Conservation (phyloP, 2,113 vertebrate genomes). For the Rhegmatorhina hoffmannsi region DNA sequence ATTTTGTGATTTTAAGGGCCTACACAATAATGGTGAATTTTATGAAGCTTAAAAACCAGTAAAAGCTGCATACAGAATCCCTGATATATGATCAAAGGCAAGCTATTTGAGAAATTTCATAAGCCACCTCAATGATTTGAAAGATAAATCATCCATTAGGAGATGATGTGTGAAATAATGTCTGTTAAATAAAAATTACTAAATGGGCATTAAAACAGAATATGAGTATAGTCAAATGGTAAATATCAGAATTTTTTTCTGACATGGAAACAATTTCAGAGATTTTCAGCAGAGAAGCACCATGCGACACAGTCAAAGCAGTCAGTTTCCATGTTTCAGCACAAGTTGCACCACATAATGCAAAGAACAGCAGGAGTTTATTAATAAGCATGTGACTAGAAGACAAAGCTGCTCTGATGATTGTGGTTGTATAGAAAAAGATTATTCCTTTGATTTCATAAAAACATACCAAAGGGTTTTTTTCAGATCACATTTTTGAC, state of each 20-base stretch:
- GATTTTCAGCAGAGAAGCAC: conserved; percentile 2
- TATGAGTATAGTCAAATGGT: not conserved
- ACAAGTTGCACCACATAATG: not conserved
- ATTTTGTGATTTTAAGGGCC: conserved; percentile 39
- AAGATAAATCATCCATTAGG: not conserved
- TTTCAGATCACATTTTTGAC: not conserved
- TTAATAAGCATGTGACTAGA: conserved; percentile 6
- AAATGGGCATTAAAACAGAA: not conserved
- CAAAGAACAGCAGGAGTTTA: conserved; percentile 1
- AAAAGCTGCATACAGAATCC: conserved; percentile 28
- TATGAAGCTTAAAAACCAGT: not conserved
- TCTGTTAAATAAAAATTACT: conserved; percentile 19
- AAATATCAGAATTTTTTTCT: conserved; percentile 23
- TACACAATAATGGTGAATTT: conserved; percentile 13
- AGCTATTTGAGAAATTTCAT: conserved; percentile 8
- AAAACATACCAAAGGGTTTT: not conserved
- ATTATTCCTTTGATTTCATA: not conserved
- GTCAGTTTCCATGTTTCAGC: not conserved
- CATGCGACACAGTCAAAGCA: not conserved
- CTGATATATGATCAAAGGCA: conserved; percentile 5
- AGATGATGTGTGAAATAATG: not conserved
- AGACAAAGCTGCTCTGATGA: not conserved
- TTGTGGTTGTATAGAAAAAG: not conserved
- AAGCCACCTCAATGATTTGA: not conserved
- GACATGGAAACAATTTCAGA: not conserved